Conservation (phyloP, 2,888 invertebrate genomes). For the Colletes collaris region DNA sequence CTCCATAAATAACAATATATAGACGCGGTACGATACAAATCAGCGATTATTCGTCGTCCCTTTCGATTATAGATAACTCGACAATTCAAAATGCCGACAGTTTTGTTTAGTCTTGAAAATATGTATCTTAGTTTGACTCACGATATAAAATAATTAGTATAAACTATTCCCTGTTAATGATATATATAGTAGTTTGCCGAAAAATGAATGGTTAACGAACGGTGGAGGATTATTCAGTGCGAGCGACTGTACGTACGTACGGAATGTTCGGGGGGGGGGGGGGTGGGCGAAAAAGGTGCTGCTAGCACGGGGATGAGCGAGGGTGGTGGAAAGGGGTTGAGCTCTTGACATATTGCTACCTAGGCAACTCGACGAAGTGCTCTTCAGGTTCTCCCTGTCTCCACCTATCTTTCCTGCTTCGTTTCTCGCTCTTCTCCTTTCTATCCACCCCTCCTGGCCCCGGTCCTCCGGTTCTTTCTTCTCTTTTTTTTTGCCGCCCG, state of each 20-base stretch:
- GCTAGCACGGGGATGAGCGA: slow-evolving; percentile 47
- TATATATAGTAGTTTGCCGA: no score
- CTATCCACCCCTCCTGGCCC: slow-evolving; percentile 12
- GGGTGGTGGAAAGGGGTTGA: slow-evolving; percentile 67
- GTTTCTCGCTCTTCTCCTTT: slow-evolving; percentile 51
- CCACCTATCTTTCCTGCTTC: slow-evolving; percentile 62
- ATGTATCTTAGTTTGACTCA: no score
- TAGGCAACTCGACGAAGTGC: slow-evolving; percentile 79
- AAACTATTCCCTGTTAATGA: no score
- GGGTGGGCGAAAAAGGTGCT: slow-evolving; percentile 53
- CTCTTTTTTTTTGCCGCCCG: slow-evolving; percentile 48
- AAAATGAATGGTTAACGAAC: no score
- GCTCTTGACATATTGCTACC: slow-evolving; percentile 82
- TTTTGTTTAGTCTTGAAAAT: no score
- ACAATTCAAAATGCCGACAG: no score
- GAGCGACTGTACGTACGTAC: slow-evolving; percentile 36
- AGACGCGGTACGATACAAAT: no score
- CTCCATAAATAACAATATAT: no score
- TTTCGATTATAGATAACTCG: no score
- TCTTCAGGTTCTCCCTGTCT: slow-evolving; percentile 70
- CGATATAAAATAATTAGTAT: no score
- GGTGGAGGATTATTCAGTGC: no score
- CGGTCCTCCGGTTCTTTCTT: slow-evolving; percentile 32
- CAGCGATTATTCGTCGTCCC: no score
- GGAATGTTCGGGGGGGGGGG: slow-evolving; percentile 55